Percentiles rank a stretch among this genome's conserved stretches.
These are phyloP conservation scores for Ptychobarbus kaznakovi DNA, from an alignment of 2,797 vertebrate species.

Conservation along the genomic window DNA sequence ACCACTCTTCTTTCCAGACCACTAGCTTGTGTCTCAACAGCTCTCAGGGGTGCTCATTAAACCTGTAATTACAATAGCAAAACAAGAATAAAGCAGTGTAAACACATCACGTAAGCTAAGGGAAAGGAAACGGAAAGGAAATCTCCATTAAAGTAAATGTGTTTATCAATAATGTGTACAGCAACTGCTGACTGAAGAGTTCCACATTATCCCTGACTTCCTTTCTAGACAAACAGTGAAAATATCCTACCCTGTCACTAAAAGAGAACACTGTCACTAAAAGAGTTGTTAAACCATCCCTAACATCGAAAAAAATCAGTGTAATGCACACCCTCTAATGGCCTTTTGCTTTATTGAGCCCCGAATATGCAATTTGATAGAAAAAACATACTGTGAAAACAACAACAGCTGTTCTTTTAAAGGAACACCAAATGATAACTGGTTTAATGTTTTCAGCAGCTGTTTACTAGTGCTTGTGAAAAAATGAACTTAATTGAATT, in stretches of 20 bases:
- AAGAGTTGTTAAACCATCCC: neutral
- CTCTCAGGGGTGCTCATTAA: constrained; percentile 24
- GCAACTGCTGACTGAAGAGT: neutral
- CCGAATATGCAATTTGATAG: neutral
- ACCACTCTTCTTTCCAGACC: constrained; percentile 5
- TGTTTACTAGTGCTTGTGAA: neutral
- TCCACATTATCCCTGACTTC: neutral
- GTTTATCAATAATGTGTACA: constrained; percentile 21
- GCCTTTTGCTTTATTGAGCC: neutral
- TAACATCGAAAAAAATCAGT: neutral
- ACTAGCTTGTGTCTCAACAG: neutral
- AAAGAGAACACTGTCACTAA: neutral
- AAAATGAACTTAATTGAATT: neutral
- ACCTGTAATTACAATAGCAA: constrained; percentile 14
- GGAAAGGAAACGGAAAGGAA: neutral
- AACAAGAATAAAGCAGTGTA: neutral
- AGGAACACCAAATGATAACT: neutral
- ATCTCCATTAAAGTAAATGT: neutral
- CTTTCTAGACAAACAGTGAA: neutral
- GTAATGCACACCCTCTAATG: neutral
- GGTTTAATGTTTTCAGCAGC: neutral
- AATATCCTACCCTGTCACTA: neutral
- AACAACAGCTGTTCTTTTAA: neutral
- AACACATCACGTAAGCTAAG: neutral
- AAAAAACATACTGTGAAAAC: neutral